Evolutionary conservation across 92 coral and sea anemone species (phyloP).

Genomic region (Heliopora coerulea): DNA sequence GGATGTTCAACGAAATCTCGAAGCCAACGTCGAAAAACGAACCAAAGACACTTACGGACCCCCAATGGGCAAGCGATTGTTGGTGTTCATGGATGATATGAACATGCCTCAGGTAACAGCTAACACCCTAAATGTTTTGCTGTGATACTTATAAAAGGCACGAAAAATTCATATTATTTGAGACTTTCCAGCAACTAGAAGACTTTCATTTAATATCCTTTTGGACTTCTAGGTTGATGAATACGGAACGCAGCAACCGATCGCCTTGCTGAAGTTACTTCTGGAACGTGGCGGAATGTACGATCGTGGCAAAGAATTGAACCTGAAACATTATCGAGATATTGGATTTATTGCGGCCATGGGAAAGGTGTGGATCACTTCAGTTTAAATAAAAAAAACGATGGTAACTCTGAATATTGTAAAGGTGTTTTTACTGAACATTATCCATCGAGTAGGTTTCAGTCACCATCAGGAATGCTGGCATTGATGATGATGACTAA

Average conservation of each 20-base stretch:
- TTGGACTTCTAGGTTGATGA: slow-evolving; percentile 69
- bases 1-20: slow-evolving; percentile 98
- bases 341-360: slow-evolving; percentile 99
- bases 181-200: too few relatives aligned
- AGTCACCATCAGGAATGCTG: too few relatives aligned
- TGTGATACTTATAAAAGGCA: too few relatives aligned
- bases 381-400: too few relatives aligned
- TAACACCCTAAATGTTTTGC: too few relatives aligned
- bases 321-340: slow-evolving; percentile 87
- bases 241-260: slow-evolving; percentile 98
- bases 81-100: slow-evolving; percentile 99
- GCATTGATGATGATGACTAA: too few relatives aligned
- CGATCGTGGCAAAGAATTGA: slow-evolving; percentile 96
- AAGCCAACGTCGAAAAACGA: slow-evolving; percentile 97
- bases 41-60: slow-evolving; percentile 99
- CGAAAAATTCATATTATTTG: too few relatives aligned
- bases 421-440: too few relatives aligned
- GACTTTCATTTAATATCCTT: too few relatives aligned
- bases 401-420: too few relatives aligned
- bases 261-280: slow-evolving; percentile 87
- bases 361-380: slow-evolving; percentile 76
- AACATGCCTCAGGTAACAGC: slow-evolving; percentile 96
- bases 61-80: slow-evolving; percentile 96
- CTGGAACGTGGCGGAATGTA: slow-evolving; percentile 97
- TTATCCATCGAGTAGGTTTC: too few relatives aligned